These are phyloP conservation scores for Microtus obscurus DNA, from an alignment of 2,797 vertebrate genomes.

Conservation along the genomic window DNA sequence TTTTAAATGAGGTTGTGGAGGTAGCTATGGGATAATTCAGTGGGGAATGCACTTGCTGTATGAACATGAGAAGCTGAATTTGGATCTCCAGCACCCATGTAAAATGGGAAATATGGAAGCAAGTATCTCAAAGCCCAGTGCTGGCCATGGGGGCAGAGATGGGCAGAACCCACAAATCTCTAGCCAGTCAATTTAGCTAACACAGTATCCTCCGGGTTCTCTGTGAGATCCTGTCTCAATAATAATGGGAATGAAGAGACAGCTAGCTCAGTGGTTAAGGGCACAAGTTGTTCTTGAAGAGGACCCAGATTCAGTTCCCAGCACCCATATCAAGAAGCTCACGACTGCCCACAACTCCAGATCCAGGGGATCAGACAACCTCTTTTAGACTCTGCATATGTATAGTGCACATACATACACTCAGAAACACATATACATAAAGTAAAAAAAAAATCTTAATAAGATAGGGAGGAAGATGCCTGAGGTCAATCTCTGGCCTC, in stretches of 20 bases:
- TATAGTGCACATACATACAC: background rate
- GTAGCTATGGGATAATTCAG: background rate
- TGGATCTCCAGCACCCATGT: background rate
- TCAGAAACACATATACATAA: background rate
- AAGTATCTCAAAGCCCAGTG: background rate
- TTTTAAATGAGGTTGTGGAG: background rate
- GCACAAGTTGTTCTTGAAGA: background rate
- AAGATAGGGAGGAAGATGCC: background rate
- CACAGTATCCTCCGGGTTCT: background rate
- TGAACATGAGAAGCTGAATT: background rate
- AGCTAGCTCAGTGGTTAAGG: background rate
- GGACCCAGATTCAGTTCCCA: background rate
- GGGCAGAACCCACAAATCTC: background rate
- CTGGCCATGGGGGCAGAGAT: background rate
- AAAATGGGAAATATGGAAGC: background rate
- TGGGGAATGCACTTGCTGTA: background rate
- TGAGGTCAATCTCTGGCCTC: background rate
- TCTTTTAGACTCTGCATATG: background rate
- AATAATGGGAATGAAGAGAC: background rate
- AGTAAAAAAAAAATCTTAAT: background rate
- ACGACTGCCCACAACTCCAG: background rate
- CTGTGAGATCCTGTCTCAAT: background rate
- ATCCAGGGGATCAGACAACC: background rate
- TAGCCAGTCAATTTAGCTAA: background rate
- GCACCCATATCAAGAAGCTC: background rate